Conservation (phyloP, 2,888 invertebrate species). For the Scaptomyza tumidula region DNA sequence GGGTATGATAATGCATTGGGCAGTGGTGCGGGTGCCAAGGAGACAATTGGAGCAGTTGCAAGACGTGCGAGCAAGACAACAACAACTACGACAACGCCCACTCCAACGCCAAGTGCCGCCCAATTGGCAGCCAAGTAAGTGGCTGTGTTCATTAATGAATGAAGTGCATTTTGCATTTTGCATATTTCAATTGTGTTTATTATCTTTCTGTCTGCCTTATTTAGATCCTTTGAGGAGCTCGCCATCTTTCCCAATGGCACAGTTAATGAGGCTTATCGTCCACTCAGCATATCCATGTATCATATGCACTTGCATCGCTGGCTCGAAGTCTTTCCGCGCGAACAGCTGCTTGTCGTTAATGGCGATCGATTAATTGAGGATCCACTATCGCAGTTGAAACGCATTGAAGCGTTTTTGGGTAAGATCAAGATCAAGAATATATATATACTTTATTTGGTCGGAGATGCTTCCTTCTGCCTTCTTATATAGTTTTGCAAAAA, state of each 20-base stretch:
- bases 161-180: no score
- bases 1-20: slow-evolving; percentile 81
- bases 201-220: background rate
- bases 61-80: slow-evolving; percentile 27
- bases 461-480: no score
- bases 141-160: background rate
- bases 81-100: slow-evolving; percentile 63
- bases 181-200: slow-evolving; percentile 14
- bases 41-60: slow-evolving; percentile 48
- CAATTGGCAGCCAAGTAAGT: slow-evolving; percentile 82
- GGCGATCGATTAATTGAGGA: slow-evolving; percentile 96
- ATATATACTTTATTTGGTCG: no score
- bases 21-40: slow-evolving; percentile 72
- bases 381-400: slow-evolving; percentile 93
- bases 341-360: slow-evolving; percentile 97
- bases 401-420: slow-evolving; percentile 94
- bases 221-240: slow-evolving; percentile 91
- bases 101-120: slow-evolving; percentile 73
- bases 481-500: no score
- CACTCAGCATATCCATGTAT: slow-evolving; percentile 95
- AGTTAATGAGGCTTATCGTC: slow-evolving; percentile 92
- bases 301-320: slow-evolving; percentile 95
- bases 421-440: slow-evolving; percentile 82
- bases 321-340: slow-evolving; percentile 95
- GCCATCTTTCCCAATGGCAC: slow-evolving; percentile 92